Base-by-base conservation (phyloP, 2,113 vertebrate species). In the Callocephalon fimbriatum region DNA sequence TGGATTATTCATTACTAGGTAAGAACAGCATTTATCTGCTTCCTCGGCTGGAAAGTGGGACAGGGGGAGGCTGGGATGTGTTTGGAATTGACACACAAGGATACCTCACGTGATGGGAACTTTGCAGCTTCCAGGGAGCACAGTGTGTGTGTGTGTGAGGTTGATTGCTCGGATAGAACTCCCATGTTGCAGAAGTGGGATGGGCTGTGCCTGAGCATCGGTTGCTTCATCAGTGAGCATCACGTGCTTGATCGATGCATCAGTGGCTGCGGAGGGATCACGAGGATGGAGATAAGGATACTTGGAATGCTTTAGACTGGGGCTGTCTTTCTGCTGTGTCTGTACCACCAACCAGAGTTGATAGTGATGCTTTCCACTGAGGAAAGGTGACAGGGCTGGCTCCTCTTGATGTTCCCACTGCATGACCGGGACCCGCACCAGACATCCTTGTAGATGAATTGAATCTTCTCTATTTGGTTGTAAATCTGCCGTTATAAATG, bases 1-100 rank as follows among this genome's bases (percentile, higher is more conserved):
- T 76, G 95, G 93, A 88, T 92, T 76, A 59, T 86, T 53, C 93
- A n/a, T 86, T 35, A 58, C 68, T 21, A 96, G 95, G 96, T 93
- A 96, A 97, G 95, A 80, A 8, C 45, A 53, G 56, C 66, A 8
- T 66, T 93, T 59, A 27, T 90, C 37, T 90, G 31, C 29, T 77
- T 50, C 65, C n/a, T 68, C 20, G 90, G 88, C 0, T 35, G 61
- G 70, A 4, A 71, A 93, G 22, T 2, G 77, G 89, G 89, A 48
- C 51, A 48, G 71, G 32, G 70, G 77, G 70, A 62, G 58, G 84
- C 20, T 17, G 62, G 91, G 77, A 31, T 2, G 3, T 2, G 2
- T 45, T 61, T 40, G 62, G 50, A 7, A 21, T 19, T 8, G 48
- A 23, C 38, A 22, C 47, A 54, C 37, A 6, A 45, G 66, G 81